These are phyloP conservation scores for Prunella strophiata DNA, from an alignment of 2,797 vertebrate genomes.

Conservation along the genomic window DNA sequence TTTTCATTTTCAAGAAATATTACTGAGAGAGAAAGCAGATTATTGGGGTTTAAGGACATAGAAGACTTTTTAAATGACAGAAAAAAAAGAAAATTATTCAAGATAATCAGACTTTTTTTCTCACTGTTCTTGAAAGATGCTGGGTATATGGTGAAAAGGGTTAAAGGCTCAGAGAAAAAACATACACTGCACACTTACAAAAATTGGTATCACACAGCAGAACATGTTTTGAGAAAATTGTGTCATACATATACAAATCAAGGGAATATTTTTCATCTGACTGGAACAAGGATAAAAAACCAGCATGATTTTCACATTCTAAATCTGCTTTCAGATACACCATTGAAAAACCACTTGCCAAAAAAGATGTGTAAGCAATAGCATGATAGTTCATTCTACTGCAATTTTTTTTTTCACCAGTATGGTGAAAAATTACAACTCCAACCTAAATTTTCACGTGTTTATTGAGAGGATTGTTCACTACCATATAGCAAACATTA, in stretches of 20 bases:
- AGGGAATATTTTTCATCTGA: not conserved
- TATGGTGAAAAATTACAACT: not conserved
- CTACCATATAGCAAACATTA: not conserved
- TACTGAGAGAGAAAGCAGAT: not conserved
- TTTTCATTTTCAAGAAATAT: not conserved
- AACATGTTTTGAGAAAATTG: not conserved
- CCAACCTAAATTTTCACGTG: not conserved
- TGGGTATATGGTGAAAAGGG: not conserved
- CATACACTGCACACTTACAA: rapidly evolving
- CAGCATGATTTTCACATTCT: not conserved
- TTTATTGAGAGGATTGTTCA: constrained; percentile 3
- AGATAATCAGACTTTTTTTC: not conserved
- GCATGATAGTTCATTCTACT: not conserved
- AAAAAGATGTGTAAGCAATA: not conserved
- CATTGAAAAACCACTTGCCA: not conserved
- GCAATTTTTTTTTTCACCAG: not conserved
- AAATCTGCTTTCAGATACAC: not conserved
- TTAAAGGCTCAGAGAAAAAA: not conserved
- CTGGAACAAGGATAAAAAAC: not conserved
- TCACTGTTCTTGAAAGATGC: not conserved
- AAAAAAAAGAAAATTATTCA: not conserved
- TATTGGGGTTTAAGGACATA: not conserved
- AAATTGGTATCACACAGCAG: not conserved
- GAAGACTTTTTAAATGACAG: not conserved
- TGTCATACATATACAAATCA: not conserved